These are phyloP conservation scores for Colostygia pectinataria DNA, from an alignment of 2,888 invertebrate species.

Conservation along the genomic window DNA sequence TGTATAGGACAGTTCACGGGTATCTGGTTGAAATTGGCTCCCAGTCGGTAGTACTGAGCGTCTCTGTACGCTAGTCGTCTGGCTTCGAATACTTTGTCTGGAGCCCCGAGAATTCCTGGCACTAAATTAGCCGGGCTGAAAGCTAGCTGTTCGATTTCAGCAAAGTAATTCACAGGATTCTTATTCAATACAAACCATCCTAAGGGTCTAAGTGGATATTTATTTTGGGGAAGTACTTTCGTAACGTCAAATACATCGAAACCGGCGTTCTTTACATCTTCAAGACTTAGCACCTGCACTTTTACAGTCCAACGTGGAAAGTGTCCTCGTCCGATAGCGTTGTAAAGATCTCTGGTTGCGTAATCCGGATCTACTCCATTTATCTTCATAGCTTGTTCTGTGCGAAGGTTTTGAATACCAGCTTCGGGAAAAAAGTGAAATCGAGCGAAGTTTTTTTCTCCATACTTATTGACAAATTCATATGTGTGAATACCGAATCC, in stretches of 20 bases:
- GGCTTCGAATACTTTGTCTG: slow-evolving; percentile 94
- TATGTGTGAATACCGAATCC: slow-evolving; percentile 96
- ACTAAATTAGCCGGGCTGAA: slow-evolving; percentile 93
- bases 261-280: slow-evolving; percentile 88
- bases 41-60: slow-evolving; percentile 92
- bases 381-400: slow-evolving; percentile 85
- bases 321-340: slow-evolving; percentile 89
- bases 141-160: slow-evolving; percentile 95
- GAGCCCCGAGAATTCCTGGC: slow-evolving; percentile 94
- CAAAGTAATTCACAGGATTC: slow-evolving; percentile 94
- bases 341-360: slow-evolving; percentile 91
- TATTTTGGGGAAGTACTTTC: slow-evolving; percentile 89
- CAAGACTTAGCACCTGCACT: slow-evolving; percentile 92
- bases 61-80: slow-evolving; percentile 93
- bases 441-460: slow-evolving; percentile 89
- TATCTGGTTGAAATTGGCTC: slow-evolving; percentile 93
- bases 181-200: slow-evolving; percentile 92
- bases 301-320: slow-evolving; percentile 89
- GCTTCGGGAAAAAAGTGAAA: slow-evolving; percentile 95
- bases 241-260: slow-evolving; percentile 96
- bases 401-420: slow-evolving; percentile 89
- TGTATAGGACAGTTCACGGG: slow-evolving; percentile 96
- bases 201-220: slow-evolving; percentile 91
- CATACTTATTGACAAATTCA: slow-evolving; percentile 89
- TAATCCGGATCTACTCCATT: slow-evolving; percentile 93